phyloP scores from a whole-genome alignment of 2,797 vertebrate species.

The Hipposideros larvatus region DNA sequence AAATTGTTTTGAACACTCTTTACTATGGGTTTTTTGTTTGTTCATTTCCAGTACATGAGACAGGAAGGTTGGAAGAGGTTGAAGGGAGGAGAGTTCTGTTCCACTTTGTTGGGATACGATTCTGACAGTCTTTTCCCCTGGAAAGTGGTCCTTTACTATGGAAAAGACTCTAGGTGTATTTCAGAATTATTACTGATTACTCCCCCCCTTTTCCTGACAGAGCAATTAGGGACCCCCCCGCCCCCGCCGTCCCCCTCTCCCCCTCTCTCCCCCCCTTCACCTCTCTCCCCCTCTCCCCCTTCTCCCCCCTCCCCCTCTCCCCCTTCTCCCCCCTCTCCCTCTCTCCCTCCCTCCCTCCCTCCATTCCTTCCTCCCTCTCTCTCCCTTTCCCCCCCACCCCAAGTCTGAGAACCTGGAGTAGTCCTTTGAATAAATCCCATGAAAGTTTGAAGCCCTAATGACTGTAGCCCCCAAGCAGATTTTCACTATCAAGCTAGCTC shows the following conservation, averaged over 20 bases:
- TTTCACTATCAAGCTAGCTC: background rate
- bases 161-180: background rate
- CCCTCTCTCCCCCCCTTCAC: no score
- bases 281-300: background rate
- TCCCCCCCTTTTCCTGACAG: background rate
- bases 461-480: background rate
- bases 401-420: background rate
- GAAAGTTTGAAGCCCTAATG: background rate
- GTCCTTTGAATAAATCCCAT: background rate
- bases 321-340: no score
- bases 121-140: background rate
- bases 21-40: background rate
- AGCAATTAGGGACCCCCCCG: background rate
- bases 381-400: no score
- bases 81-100: background rate
- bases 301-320: no score
- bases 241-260: no score
- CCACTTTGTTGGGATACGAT: background rate
- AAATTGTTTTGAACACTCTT: background rate
- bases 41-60: background rate
- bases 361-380: background rate
- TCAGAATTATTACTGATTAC: background rate
- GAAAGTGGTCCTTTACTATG: background rate
- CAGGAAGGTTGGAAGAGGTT: background rate
- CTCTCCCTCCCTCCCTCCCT: background rate